Evolutionary conservation across 2,113 vertebrate species (phyloP).

Genomic region (Aix galericulata): DNA sequence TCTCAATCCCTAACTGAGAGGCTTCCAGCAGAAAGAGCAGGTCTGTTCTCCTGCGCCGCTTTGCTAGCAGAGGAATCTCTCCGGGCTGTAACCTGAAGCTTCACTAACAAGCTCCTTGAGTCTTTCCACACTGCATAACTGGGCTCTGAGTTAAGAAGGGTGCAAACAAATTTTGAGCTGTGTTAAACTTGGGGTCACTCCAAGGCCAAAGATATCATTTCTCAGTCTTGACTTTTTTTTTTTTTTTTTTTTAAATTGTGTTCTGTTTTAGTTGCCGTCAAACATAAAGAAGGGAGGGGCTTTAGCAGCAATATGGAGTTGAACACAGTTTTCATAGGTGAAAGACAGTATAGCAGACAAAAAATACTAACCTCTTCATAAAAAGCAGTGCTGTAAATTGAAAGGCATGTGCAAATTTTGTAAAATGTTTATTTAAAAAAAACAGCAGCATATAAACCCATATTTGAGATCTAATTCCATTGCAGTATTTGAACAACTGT

Average conservation of each 20-base stretch:
- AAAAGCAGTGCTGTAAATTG: not conserved
- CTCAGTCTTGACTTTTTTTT: not conserved
- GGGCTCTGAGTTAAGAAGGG: not conserved
- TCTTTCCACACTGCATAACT: slow-evolving; percentile 29
- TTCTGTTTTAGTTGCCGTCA: not conserved
- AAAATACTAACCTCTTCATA: not conserved
- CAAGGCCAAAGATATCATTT: not conserved
- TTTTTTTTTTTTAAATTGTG: not conserved
- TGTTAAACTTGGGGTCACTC: not conserved
- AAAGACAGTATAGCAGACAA: not conserved
- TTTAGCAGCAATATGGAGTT: not conserved
- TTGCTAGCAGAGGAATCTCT: not conserved
- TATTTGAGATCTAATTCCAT: not conserved
- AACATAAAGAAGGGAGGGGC: not conserved
- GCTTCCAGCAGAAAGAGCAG: not conserved
- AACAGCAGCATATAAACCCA: fast-evolving
- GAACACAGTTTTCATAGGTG: not conserved
- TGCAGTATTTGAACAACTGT: not conserved
- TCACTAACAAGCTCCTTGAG: slow-evolving; percentile 22
- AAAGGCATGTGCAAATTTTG: not conserved
- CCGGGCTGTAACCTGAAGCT: slow-evolving; percentile 6
- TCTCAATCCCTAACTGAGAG: fast-evolving
- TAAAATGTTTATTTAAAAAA: not conserved
- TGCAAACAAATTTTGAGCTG: not conserved
- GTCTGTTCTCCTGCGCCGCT: not conserved